A percentile compares a stretch with the other conserved stretches of the same genome.
These are phyloP conservation scores for Onychomys arenicola DNA, from an alignment of 2,797 vertebrate species.

Conservation along the genomic window DNA sequence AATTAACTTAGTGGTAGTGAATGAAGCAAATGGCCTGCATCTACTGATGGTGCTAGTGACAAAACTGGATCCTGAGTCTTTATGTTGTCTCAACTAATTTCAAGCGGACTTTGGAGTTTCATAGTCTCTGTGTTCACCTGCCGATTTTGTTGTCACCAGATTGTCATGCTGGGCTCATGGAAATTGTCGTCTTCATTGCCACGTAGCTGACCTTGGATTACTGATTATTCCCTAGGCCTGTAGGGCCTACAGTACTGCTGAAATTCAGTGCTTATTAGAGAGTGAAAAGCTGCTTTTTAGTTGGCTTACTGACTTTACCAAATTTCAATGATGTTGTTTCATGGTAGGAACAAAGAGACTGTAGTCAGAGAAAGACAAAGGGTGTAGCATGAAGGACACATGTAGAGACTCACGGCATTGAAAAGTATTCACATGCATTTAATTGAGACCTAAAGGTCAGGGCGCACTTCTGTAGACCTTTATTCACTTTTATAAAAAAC, in stretches of 20 bases:
- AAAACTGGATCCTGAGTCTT: background rate
- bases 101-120: conserved; percentile 32
- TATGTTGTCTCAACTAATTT: conserved; percentile 29
- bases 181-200: conserved; percentile 51
- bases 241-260: background rate
- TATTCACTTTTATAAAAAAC: conserved; percentile 41
- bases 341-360: conserved; percentile 25
- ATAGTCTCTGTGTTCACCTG: conserved; percentile 10
- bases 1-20: conserved; percentile 10
- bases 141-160: background rate
- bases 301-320: conserved; percentile 56
- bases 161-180: conserved; percentile 51
- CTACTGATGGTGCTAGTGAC: conserved; percentile 33
- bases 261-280: conserved; percentile 46
- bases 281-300: conserved; percentile 17
- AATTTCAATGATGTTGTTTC: conserved; percentile 45
- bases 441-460: conserved; percentile 22
- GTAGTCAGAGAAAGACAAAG: conserved; percentile 66
- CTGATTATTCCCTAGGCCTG: background rate
- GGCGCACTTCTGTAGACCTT: conserved; percentile 23
- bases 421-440: conserved; percentile 35
- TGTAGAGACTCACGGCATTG: background rate
- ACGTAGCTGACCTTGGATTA: conserved; percentile 33
- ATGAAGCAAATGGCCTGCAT: conserved; percentile 29
- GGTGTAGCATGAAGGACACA: background rate